Percentiles rank a stretch among this genome's conserved stretches.
phyloP scores from a whole-genome alignment of 2,113 vertebrate species.

The Myiagra hebetior region DNA sequence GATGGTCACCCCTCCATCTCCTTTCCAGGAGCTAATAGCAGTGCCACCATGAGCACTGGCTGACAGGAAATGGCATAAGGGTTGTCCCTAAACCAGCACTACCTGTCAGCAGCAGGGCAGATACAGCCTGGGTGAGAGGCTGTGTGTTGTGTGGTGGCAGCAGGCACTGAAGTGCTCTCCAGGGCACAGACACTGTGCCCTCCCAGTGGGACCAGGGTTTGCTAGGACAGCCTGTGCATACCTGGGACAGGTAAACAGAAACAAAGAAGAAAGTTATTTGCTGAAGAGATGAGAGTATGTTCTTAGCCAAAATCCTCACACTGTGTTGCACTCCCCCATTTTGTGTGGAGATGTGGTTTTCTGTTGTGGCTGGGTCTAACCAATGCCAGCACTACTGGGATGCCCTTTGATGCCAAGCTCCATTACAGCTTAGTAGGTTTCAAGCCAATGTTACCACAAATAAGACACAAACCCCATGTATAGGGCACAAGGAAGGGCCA shows the following conservation, averaged over 20 bases:
- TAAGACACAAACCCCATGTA: not conserved
- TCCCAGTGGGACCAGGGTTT: not conserved
- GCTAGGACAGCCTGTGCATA: not conserved
- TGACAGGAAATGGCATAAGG: not conserved
- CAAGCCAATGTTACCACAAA: not conserved
- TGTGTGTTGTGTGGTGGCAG: accelerated
- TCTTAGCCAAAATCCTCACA: not conserved
- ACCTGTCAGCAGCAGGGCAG: too few species aligned
- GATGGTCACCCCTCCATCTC: not conserved
- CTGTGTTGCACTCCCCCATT: not conserved
- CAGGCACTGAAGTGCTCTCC: not conserved
- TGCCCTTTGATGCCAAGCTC: not conserved
- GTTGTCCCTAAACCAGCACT: accelerated
- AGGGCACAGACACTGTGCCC: too few species aligned
- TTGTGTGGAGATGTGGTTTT: not conserved
- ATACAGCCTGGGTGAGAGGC: not conserved
- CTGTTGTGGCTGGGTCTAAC: not conserved
- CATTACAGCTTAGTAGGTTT: not conserved
- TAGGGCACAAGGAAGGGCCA: not conserved
- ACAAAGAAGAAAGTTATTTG: not conserved
- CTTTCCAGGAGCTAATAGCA: not conserved
- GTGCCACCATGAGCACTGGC: accelerated
- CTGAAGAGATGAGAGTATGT: not conserved
- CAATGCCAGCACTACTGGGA: not conserved
- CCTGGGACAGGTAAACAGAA: not conserved